Percentiles rank a stretch among this genome's conserved stretches.
Evolutionary conservation across 2,113 vertebrate genomes (phyloP).

Genomic region (Brachyistius frenatus): DNA sequence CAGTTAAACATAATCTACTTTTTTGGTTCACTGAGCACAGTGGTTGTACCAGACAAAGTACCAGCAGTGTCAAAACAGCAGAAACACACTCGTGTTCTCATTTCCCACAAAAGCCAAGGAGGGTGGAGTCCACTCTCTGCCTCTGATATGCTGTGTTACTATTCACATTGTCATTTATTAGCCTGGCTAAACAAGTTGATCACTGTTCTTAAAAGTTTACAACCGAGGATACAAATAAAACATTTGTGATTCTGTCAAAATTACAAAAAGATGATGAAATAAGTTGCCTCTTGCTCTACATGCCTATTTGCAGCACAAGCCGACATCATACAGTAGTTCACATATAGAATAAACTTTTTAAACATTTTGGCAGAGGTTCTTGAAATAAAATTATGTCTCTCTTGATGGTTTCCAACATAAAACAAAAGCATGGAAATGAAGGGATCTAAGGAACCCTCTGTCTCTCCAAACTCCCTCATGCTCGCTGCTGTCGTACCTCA

Average conservation of each 20-base stretch:
- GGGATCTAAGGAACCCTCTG: background rate
- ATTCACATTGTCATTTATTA: constrained; percentile 12
- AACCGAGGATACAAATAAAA: background rate
- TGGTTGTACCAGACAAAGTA: constrained; percentile 35
- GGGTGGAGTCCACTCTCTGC: constrained; percentile 10
- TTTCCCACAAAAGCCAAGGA: constrained; percentile 37
- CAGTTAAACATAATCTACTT: constrained; percentile 29
- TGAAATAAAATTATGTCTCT: background rate
- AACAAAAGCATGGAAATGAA: background rate
- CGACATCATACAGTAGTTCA: background rate
- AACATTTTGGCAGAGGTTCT: too few relatives aligned
- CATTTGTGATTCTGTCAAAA: too few relatives aligned
- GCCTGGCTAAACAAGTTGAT: background rate
- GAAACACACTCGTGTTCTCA: constrained; percentile 17
- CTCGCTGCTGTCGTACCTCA: constrained; percentile 21
- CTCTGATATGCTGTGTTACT: background rate
- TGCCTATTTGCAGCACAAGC: background rate
- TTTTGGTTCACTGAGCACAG: constrained; percentile 57
- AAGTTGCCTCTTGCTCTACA: too few relatives aligned
- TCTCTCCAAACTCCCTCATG: background rate
- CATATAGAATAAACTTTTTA: too few relatives aligned
- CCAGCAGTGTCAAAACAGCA: constrained; percentile 31
- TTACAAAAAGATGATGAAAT: too few relatives aligned
- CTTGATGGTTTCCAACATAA: background rate
- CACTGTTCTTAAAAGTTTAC: background rate